Evolutionary conservation across 2,113 vertebrate genomes (phyloP).

Genomic region (Archilochus colubris): DNA sequence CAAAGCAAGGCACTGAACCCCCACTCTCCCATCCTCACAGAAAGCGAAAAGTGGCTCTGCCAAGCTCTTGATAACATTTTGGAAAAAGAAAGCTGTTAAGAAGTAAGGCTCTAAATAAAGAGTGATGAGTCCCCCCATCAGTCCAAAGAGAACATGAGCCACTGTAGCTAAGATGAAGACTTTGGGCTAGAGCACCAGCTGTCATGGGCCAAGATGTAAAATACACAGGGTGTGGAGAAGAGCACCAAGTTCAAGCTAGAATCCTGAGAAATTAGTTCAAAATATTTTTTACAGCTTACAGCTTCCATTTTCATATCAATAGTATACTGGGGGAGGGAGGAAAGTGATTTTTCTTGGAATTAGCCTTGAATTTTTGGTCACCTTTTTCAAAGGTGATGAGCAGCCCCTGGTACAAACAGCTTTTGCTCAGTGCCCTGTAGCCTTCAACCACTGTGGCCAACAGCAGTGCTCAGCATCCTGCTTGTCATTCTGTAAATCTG

Average conservation of each 20-base stretch:
- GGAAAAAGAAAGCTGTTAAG: slow-evolving; percentile 49
- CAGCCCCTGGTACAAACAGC: background rate
- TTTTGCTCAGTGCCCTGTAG: background rate
- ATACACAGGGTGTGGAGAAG: background rate
- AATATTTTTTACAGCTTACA: background rate
- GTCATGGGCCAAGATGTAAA: background rate
- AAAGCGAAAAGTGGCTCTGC: background rate
- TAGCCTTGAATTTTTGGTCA: background rate
- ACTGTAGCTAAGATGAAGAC: background rate
- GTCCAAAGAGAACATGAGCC: background rate
- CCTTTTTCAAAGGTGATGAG: background rate
- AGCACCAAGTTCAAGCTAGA: background rate
- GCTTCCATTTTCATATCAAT: background rate
- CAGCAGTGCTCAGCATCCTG: background rate
- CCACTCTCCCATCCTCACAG: background rate
- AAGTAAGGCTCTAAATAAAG: slow-evolving; percentile 17
- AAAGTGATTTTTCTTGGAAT: background rate
- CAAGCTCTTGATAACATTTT: slow-evolving; percentile 51
- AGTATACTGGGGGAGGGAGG: background rate
- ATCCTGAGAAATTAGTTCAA: background rate
- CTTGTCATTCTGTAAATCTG: background rate
- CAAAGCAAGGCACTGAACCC: slow-evolving; percentile 23
- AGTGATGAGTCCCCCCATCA: background rate
- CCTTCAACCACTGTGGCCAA: background rate
- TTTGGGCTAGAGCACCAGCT: background rate